Percentiles rank a stretch among this genome's conserved stretches.
phyloP scores from a whole-genome alignment of 2,888 invertebrate genomes.

The Allacma fusca region DNA sequence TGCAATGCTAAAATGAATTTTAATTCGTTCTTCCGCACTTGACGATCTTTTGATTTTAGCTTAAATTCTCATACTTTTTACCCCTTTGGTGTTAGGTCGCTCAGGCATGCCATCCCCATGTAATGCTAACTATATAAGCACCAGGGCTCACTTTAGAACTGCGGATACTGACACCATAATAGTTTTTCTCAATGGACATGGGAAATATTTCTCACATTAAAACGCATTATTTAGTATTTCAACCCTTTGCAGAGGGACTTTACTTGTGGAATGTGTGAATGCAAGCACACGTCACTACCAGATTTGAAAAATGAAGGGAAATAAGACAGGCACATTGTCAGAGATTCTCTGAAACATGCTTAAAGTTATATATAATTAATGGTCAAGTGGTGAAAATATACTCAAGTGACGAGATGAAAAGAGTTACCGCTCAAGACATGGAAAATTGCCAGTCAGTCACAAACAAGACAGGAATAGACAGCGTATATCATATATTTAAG shows the following conservation, averaged over 20 bases:
- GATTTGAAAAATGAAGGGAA: background rate
- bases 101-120: background rate
- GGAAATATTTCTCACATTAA: too few relatives aligned
- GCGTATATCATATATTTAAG: background rate
- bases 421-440: background rate
- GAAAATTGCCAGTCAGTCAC: slow-evolving; percentile 10
- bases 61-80: background rate
- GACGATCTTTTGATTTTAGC: background rate
- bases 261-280: too few relatives aligned
- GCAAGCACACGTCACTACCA: too few relatives aligned
- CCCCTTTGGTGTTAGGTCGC: background rate
- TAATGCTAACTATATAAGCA: too few relatives aligned
- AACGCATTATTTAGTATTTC: too few relatives aligned
- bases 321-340: background rate
- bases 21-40: background rate
- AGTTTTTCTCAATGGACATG: too few relatives aligned
- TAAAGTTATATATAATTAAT: slow-evolving; percentile 7
- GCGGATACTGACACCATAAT: too few relatives aligned
- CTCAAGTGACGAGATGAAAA: slow-evolving; percentile 1
- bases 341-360: background rate
- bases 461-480: slow-evolving; percentile 3
- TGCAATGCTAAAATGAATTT: background rate
- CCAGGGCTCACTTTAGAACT: too few relatives aligned
- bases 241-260: too few relatives aligned
- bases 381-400: background rate